Evolutionary conservation across 2,888 invertebrate species (phyloP).

Genomic region (Dolomedes plantarius): DNA sequence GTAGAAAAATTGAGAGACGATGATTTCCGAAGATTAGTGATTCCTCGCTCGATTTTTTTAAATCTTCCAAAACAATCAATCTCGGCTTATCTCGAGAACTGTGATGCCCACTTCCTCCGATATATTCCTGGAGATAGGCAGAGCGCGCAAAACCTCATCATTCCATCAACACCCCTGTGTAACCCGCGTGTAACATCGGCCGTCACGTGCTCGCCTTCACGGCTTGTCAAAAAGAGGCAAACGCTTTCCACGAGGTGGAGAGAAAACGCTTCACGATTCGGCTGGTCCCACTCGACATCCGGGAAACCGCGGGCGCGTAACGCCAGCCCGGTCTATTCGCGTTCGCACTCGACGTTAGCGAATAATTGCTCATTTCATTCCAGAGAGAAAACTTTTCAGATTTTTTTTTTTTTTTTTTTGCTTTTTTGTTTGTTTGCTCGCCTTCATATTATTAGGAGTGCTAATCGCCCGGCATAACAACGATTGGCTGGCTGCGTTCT

Average conservation of each 20-base stretch:
- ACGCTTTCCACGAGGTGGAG: neutral
- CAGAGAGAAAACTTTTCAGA: no score
- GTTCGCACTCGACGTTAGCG: neutral
- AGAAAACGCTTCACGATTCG: neutral
- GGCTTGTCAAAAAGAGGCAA: no score
- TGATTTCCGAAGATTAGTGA: no score
- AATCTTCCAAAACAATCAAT: no score
- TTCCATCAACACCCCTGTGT: neutral
- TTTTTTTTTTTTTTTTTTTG: no score
- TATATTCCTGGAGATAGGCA: no score
- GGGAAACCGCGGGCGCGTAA: neutral
- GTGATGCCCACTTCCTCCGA: no score
- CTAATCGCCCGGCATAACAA: constrained; percentile 33
- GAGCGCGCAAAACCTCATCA: no score
- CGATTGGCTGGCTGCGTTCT: constrained; percentile 29
- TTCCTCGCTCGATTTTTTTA: no score
- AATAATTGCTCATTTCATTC: neutral
- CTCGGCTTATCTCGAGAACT: no score
- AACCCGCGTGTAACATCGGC: neutral
- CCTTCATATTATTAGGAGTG: neutral
- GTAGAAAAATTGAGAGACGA: no score
- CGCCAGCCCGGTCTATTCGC: neutral
- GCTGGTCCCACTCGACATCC: neutral
- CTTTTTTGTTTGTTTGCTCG: neutral
- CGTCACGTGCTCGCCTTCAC: neutral